A percentile compares a stretch with the other conserved stretches of the same genome.
Conservation (phyloP, 1,140 invertebrate species). For the Carcinoscorpius rotundicauda region DNA sequence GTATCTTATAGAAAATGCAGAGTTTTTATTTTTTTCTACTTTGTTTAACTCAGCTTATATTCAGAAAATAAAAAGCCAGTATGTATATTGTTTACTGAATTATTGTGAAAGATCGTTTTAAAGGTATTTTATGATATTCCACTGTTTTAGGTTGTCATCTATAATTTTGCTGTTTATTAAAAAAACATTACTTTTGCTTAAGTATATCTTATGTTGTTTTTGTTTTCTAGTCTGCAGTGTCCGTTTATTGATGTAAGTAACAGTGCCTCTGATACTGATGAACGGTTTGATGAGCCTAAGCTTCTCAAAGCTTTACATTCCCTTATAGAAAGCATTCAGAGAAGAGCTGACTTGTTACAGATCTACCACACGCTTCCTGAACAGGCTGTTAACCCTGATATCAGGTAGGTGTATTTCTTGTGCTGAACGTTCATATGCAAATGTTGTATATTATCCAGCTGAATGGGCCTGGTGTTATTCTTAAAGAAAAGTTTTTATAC, state of each 20-base stretch:
- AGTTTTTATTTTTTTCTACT: too few species aligned
- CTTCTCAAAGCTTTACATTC: slow-evolving; percentile 14
- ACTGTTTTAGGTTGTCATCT: too few species aligned
- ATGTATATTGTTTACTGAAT: too few species aligned
- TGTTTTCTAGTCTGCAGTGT: slow-evolving; percentile 56
- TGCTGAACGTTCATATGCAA: background rate
- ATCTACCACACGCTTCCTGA: slow-evolving; percentile 61
- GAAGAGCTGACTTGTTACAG: slow-evolving; percentile 52
- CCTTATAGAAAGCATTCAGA: slow-evolving; percentile 35
- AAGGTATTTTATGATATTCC: too few species aligned
- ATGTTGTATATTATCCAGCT: background rate
- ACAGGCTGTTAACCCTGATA: slow-evolving; percentile 63
- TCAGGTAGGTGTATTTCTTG: slow-evolving; percentile 44
- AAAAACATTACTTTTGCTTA: too few species aligned
- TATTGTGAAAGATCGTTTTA: too few species aligned
- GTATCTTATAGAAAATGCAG: too few species aligned
- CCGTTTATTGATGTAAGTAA: slow-evolving; percentile 70
- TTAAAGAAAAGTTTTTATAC: slow-evolving; percentile 7
- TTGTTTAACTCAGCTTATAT: too few species aligned
- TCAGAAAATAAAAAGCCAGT: too few species aligned
- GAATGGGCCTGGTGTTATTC: slow-evolving; percentile 14
- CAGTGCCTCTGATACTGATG: slow-evolving; percentile 39
- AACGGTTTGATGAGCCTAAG: slow-evolving; percentile 17
- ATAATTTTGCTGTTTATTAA: too few species aligned
- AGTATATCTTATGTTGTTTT: background rate